Conservation (phyloP, 1,140 invertebrate genomes). For the Metaphire vulgaris region DNA sequence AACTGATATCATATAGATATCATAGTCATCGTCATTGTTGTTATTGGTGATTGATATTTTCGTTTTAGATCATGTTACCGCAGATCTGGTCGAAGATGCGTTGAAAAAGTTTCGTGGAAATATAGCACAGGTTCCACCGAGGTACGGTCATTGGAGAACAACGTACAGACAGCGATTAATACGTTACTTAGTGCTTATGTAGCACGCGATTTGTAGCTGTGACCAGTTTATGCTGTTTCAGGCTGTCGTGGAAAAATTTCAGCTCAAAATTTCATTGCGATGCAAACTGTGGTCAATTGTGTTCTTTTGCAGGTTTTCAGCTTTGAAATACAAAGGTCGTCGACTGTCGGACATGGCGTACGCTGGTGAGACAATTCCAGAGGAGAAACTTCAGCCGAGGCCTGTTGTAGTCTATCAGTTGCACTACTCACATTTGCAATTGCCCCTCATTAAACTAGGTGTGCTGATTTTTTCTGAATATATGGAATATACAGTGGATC, state of each 20-base stretch:
- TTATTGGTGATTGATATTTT: too few relatives aligned
- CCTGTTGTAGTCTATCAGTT: slow-evolving; percentile 2
- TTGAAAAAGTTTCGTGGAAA: neutral
- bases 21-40: too few relatives aligned
- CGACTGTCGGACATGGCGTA: slow-evolving; percentile 23
- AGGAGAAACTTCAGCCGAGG: slow-evolving; percentile 8
- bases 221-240: too few relatives aligned
- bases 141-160: neutral
- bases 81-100: neutral
- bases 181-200: too few relatives aligned
- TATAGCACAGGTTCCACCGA: neutral
- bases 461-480: neutral
- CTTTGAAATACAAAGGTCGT: slow-evolving; percentile 24
- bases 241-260: too few relatives aligned
- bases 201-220: too few relatives aligned
- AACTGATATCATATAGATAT: too few relatives aligned
- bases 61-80: neutral
- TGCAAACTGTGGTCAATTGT: too few relatives aligned
- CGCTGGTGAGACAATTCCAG: slow-evolving; percentile 18
- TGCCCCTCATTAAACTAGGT: slow-evolving; percentile 2
- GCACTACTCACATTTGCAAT: neutral
- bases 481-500: too few relatives aligned
- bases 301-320: slow-evolving; percentile 18
- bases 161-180: too few relatives aligned
- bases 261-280: too few relatives aligned